Evolutionary conservation across 2,888 invertebrate species (phyloP).

Genomic region (Drosophila seclusa): DNA sequence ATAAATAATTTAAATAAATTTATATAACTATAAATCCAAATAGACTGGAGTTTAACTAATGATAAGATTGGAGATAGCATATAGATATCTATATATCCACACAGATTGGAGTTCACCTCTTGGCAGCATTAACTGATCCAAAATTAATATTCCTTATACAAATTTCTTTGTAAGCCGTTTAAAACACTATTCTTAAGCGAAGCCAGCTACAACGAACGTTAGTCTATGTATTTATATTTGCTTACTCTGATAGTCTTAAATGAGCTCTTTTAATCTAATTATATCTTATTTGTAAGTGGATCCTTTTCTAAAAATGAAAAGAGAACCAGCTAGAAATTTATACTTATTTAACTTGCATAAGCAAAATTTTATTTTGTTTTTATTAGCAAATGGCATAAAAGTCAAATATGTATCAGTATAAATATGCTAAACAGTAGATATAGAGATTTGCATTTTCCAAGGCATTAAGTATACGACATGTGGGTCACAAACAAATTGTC

Average conservation of each 20-base stretch:
- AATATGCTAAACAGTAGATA: constrained; percentile 27
- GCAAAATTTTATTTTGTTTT: background rate
- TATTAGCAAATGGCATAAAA: constrained; percentile 10
- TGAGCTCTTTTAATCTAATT: background rate
- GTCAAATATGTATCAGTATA: constrained; percentile 4
- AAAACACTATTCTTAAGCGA: no score
- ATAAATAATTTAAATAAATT: background rate
- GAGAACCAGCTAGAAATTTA: background rate
- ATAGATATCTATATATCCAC: background rate
- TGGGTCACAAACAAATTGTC: constrained; percentile 28
- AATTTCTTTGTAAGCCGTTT: background rate
- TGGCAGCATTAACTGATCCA: background rate
- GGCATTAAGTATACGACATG: constrained; percentile 35
- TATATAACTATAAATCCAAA: background rate
- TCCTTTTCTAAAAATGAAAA: background rate
- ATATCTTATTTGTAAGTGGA: background rate
- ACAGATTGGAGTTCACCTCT: background rate
- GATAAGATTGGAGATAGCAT: no score
- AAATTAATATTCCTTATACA: background rate
- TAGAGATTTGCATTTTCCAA: constrained; percentile 13
- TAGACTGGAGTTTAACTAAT: background rate
- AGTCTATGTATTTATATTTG: background rate
- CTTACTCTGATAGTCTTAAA: no score
- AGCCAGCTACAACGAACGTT: no score
- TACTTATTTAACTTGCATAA: background rate